Evolutionary conservation across 1,140 invertebrate species (phyloP), one percentile per base, ranked within the genome.

Genomic region (Bursaphelenchus mucronatus): DNA sequence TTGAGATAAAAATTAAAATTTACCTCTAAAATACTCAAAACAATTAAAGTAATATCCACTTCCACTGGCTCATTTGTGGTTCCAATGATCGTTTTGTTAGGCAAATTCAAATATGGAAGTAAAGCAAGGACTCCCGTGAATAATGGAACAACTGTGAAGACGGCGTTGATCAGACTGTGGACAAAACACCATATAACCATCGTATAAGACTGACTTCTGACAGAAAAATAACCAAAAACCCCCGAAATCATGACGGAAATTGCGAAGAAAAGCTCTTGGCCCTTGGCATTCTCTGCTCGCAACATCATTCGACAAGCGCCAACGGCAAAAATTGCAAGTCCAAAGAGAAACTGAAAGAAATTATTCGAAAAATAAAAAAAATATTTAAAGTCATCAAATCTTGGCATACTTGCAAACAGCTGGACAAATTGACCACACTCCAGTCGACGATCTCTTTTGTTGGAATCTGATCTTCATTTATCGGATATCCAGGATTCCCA

Each of bases 221-320:
- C 55, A 9, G 65, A 49, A 61, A 67, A 55, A 44, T 55, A 61
- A 3, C 65, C 65, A 10, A 67, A 9, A 47, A 67, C 41, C 39
- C 65, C 65, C 6, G 63, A 49, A 49, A 58, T 64, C 17, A 67
- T 59, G 17, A 54, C 65, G 30, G 65, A 67, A 65, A 67, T 67
- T 11, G 59, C 65, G 30, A 64, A 67, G 45, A 67, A 67, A 21
- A 67, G 61, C 19, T 67, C 65, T 56, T 67, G 65, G 17, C 63
- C 53, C 9, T 52, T 57, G 7, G 55, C 55, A 30, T 57, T 41
- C 17, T 57, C 55, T 6, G 55, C 55, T 15, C 55, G 55, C 15
- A 57, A 41, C 39, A 57, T 41, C 55, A 57, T 57, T 7, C 55
- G 19, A 21, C 30, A 30, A 30, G 44, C 55, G 15, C 55, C 55